Conservation (phyloP, 2,888 invertebrate genomes). For the Eupeodes luniger region DNA sequence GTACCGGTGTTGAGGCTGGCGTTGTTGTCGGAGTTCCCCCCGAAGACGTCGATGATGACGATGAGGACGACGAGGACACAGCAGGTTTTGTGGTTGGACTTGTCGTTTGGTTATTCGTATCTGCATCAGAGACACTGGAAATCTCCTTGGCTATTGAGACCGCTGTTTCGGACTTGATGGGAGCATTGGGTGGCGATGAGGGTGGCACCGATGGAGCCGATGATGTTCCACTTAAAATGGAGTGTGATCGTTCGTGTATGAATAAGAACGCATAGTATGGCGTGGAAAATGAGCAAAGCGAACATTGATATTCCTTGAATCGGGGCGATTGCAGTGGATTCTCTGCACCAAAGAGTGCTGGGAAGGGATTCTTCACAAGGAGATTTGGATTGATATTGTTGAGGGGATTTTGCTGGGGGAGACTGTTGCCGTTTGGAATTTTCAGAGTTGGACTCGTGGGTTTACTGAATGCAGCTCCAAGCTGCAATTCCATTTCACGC, state of each 20-base stretch:
- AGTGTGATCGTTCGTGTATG: constrained; percentile 95
- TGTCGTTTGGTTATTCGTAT: constrained; percentile 61
- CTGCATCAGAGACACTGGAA: constrained; percentile 17
- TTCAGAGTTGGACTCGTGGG: constrained; percentile 83
- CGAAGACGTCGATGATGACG: constrained; percentile 84
- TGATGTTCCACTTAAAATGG: constrained; percentile 80
- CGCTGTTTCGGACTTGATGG: constrained; percentile 79
- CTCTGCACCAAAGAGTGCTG: constrained; percentile 80
- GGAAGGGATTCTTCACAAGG: constrained; percentile 81
- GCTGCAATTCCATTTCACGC: constrained; percentile 82
- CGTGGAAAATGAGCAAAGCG: constrained; percentile 95
- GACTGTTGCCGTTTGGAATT: constrained; percentile 82
- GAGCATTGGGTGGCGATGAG: constrained; percentile 71
- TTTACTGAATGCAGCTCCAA: constrained; percentile 79
- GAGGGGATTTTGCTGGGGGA: constrained; percentile 80
- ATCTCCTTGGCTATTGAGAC: constrained; percentile 86
- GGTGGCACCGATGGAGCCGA: constrained; percentile 57
- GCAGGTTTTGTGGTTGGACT: constrained; percentile 58
- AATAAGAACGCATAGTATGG: constrained; percentile 95
- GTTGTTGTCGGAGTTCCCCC: constrained; percentile 85
- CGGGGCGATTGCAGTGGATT: constrained; percentile 79
- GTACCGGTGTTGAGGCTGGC: constrained; percentile 82
- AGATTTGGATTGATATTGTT: constrained; percentile 78
- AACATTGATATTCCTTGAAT: constrained; percentile 93
- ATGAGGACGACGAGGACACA: constrained; percentile 67